Percentiles rank a stretch among this genome's conserved stretches.
phyloP scores from a whole-genome alignment of 2,797 vertebrate species.

The Sternotherus odoratus region DNA sequence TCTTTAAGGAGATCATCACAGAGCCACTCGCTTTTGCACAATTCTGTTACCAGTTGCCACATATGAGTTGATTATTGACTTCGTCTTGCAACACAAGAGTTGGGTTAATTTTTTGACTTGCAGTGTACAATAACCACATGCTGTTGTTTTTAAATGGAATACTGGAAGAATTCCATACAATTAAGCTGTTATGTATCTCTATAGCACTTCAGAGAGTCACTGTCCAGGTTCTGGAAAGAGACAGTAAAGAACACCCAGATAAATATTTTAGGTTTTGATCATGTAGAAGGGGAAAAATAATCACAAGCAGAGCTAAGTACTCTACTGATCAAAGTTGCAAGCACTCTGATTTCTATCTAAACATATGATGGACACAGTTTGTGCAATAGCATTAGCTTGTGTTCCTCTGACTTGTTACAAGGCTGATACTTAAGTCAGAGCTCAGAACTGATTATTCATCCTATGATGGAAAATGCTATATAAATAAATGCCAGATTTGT shows the following conservation, averaged over 20 bases:
- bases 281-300: background rate
- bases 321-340: background rate
- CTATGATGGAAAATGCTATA: background rate
- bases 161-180: background rate
- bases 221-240: constrained; percentile 14
- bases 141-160: background rate
- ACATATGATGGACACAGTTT: constrained; percentile 31
- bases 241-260: background rate
- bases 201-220: background rate
- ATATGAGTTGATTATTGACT: background rate
- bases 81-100: background rate
- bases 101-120: background rate
- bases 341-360: background rate
- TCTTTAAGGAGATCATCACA: background rate
- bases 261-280: background rate
- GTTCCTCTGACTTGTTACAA: background rate
- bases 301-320: background rate
- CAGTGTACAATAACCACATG: background rate
- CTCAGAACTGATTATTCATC: constrained; percentile 41
- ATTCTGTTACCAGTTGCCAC: background rate
- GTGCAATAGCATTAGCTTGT: constrained; percentile 8
- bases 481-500: constrained; percentile 33
- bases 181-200: constrained; percentile 20
- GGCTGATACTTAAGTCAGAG: background rate
- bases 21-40: background rate